phyloP scores from a whole-genome alignment of 2,888 invertebrate species.

The Laspeyria flexula region DNA sequence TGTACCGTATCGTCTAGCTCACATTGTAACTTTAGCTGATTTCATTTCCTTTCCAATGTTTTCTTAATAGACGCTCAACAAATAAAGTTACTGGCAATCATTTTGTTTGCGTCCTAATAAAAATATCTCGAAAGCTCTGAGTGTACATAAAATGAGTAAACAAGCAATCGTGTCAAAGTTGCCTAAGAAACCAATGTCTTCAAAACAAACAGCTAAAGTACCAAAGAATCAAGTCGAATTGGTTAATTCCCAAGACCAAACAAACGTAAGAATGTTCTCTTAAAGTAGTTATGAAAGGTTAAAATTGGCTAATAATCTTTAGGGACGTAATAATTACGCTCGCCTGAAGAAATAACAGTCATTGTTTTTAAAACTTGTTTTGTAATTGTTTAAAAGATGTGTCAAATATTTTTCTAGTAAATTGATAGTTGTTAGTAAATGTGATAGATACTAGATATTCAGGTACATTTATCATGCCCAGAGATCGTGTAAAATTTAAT shows the following conservation, averaged over 20 bases:
- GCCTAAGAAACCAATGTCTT: constrained; percentile 6
- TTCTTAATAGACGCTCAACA: too few species aligned
- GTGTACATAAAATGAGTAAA: not conserved
- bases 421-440: too few species aligned
- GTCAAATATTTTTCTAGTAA: too few species aligned
- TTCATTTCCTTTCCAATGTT: too few species aligned
- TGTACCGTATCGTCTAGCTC: too few species aligned
- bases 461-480: too few species aligned
- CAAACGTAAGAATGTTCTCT: constrained; percentile 14
- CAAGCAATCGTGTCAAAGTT: not conserved
- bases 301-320: constrained; percentile 23
- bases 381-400: too few species aligned
- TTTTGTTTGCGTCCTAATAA: not conserved
- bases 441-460: too few species aligned
- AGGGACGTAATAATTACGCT: constrained; percentile 10
- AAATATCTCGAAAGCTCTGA: not conserved
- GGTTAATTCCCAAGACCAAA: constrained; percentile 15
- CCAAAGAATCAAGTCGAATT: constrained; percentile 16
- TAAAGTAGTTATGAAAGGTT: constrained; percentile 23
- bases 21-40: too few species aligned
- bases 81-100: too few species aligned
- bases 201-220: not conserved
- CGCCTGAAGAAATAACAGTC: constrained; percentile 17
- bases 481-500: too few species aligned
- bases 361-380: too few species aligned